Conservation (phyloP, 2,797 vertebrate genomes). For the Apogon hyalosoma region DNA sequence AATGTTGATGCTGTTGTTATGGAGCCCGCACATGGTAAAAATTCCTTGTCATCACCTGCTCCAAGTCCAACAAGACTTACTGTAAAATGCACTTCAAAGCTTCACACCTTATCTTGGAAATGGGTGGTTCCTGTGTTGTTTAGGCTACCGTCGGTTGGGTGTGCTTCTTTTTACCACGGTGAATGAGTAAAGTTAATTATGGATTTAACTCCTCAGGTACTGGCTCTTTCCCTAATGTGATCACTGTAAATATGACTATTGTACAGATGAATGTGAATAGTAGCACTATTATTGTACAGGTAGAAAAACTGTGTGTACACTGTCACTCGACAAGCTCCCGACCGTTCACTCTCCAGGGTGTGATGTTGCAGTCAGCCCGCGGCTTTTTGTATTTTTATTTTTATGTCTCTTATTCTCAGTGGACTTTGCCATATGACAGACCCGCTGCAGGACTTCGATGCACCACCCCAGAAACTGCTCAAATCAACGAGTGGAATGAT, state of each 20-base stretch:
- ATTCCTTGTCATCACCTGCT: conserved; percentile 12
- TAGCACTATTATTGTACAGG: conserved; percentile 81
- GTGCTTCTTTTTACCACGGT: conserved; percentile 53
- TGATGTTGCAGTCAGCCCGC: conserved; percentile 50
- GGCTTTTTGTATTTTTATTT: conserved; percentile 63
- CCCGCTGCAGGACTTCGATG: conserved; percentile 50
- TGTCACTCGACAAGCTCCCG: conserved; percentile 58
- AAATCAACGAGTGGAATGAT: conserved; percentile 48
- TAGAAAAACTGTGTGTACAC: conserved; percentile 70
- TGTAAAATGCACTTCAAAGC: conserved; percentile 26
- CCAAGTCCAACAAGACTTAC: conserved; percentile 15
- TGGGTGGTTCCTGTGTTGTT: conserved; percentile 44
- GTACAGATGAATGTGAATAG: conserved; percentile 84
- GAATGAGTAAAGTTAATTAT: conserved; percentile 62
- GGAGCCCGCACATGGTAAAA: conserved; percentile 14
- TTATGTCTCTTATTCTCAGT: conserved; percentile 47
- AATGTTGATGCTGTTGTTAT: conserved; percentile 23
- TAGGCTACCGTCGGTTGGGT: conserved; percentile 35
- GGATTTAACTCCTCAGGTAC: conserved; percentile 80
- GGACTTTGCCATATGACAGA: conserved; percentile 46
- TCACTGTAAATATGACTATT: conserved; percentile 81
- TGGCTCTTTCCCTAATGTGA: conserved; percentile 74
- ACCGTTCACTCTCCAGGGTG: conserved; percentile 44
- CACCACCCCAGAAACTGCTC: conserved; percentile 39
- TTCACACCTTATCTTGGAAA: conserved; percentile 16